Evolutionary conservation across 2,113 vertebrate species (phyloP).

Genomic region (Callipepla squamata): DNA sequence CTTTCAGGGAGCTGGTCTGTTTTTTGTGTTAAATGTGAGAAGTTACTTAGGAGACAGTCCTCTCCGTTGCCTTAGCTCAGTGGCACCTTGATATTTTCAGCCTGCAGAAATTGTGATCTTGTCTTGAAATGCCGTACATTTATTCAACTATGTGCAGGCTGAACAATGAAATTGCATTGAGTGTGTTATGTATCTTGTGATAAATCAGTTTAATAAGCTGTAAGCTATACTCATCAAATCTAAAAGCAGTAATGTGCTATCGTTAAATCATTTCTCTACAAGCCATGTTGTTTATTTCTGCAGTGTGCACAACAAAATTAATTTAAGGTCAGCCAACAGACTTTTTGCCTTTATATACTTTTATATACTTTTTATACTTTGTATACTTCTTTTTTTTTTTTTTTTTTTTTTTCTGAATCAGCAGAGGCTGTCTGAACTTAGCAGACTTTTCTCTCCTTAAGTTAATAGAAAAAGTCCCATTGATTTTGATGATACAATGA

Average conservation of each 20-base stretch:
- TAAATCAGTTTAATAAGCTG: slow-evolving; percentile 4
- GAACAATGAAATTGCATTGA: not conserved
- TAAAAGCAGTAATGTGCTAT: not conserved
- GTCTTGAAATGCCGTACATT: not conserved
- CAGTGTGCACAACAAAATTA: not conserved
- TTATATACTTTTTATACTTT: no score
- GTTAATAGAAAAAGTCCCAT: not conserved
- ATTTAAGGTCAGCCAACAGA: not conserved
- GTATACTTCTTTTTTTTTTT: no score
- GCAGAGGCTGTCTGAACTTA: not conserved
- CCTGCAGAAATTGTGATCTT: not conserved
- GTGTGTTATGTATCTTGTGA: not conserved
- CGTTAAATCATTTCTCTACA: not conserved
- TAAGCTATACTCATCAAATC: not conserved
- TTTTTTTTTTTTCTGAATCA: not conserved
- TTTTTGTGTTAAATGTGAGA: not conserved
- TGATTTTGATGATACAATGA: slow-evolving; percentile 5
- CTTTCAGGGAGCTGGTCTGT: not conserved
- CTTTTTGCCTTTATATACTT: not conserved
- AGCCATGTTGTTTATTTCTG: not conserved
- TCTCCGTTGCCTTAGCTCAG: not conserved
- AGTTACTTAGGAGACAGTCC: not conserved
- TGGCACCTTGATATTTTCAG: not conserved
- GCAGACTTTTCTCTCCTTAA: not conserved
- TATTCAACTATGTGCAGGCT: not conserved